Base-by-base conservation (phyloP, 2,888 invertebrate genomes). In the Drosophila cognata region DNA sequence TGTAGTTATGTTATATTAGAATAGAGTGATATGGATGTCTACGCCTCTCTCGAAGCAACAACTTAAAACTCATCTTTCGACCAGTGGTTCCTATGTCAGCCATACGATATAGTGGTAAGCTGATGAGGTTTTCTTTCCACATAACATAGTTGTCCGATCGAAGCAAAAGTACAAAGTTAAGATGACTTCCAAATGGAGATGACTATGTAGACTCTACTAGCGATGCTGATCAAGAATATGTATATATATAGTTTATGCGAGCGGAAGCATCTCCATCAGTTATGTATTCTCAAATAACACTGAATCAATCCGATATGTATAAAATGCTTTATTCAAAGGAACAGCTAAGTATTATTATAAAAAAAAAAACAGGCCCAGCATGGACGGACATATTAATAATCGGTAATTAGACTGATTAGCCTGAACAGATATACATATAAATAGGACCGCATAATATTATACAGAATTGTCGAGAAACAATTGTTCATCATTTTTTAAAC, bases 301-400 rank as follows among this genome's bases (percentile, higher is more conserved):
- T 11, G 11, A 0, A 7, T 13, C 21, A 46, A 21, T 46, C 16
- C 28, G 25, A 28, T 21, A 1, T 18, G 31, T 25, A 29, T 31
- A 21, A 29, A 29, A 16, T 35, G 31, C n/a, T 63, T 63, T 55
- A 35, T 55, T 35, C 21, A 25, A 28, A 57, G 11, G 8, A 36
- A 31, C 6, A 51, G 16, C n/a, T 18, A 11, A 28, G n/a, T 31
- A n/a, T 36, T 50, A 31, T 33, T n/a, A 43, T 28, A 21, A 21
- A 21, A n/a, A 31, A 21, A 21, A 33, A 28, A n/a, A 53, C n/a
- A 55, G 25, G n/a, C 31, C 36, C 13, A 6, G n/a, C 28, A n/a
- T 29, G 74, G 75, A 74, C 75, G 74, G 76, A 61, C 3, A 33
- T 6, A 41, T 52, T 29, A 33, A 36, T 36, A 46, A 46, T 25